These are phyloP conservation scores for Pyralis farinalis DNA, from an alignment of 2,888 invertebrate species.

Conservation along the genomic window DNA sequence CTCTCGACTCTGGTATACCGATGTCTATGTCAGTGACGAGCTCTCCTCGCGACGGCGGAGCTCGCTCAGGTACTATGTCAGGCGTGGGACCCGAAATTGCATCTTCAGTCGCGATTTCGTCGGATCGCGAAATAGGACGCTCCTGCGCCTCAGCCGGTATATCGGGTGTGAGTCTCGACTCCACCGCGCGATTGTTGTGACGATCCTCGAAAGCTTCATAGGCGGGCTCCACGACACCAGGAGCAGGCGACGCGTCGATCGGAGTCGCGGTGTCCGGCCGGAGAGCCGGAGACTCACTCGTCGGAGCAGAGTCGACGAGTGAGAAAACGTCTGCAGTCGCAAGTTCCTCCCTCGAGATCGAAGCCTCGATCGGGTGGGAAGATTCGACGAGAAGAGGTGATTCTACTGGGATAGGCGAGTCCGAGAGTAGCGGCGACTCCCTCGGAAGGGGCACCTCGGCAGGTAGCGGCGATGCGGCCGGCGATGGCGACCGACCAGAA, in stretches of 20 bases:
- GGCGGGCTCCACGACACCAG: not conserved
- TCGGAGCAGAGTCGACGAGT: not conserved
- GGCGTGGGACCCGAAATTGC: slow-evolving; percentile 42
- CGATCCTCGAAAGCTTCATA: not conserved
- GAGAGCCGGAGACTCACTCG: slow-evolving; percentile 7
- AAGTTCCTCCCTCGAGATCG: slow-evolving; percentile 14
- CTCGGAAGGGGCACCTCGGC: slow-evolving; percentile 23
- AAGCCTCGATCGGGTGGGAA: slow-evolving; percentile 17
- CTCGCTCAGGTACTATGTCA: slow-evolving; percentile 56
- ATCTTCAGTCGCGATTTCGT: slow-evolving; percentile 11
- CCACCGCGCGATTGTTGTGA: slow-evolving; percentile 12
- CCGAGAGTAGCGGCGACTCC: slow-evolving; percentile 27
- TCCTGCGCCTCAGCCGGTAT: slow-evolving; percentile 15
- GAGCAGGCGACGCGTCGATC: not conserved
- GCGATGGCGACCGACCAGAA: no score
- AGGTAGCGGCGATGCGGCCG: slow-evolving; percentile 23
- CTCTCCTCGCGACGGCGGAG: slow-evolving; percentile 35
- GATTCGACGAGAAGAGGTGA: slow-evolving; percentile 23
- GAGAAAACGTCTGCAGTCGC: slow-evolving; percentile 5
- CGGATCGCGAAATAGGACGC: slow-evolving; percentile 6
- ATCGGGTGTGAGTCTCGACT: slow-evolving; percentile 13
- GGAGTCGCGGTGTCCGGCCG: slow-evolving; percentile 8
- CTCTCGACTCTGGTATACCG: slow-evolving; percentile 60
- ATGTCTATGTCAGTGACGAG: slow-evolving; percentile 66
- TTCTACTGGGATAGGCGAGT: slow-evolving; percentile 21